Conservation (phyloP, 2,888 invertebrate species). For the Chalcis sispes region DNA sequence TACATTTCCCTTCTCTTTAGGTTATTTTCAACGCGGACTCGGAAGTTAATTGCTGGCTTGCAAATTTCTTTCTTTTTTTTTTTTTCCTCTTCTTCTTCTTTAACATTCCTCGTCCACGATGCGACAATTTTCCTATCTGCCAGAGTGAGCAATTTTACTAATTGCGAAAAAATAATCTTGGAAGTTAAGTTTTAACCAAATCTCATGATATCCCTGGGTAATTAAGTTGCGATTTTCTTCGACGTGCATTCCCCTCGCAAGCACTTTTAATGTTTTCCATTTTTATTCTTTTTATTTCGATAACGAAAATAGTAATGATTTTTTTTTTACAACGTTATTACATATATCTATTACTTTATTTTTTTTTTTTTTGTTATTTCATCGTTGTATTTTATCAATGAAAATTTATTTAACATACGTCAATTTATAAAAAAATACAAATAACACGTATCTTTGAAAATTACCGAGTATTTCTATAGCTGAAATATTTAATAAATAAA, state of each 20-base stretch:
- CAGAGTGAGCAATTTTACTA: constrained; percentile 16
- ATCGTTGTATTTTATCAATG: too few species aligned
- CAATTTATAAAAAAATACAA: too few species aligned
- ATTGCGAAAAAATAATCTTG: constrained; percentile 29
- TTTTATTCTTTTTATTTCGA: not conserved
- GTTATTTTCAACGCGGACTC: constrained; percentile 2
- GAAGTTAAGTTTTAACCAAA: constrained; percentile 22
- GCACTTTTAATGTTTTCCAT: not conserved
- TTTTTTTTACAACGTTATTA: too few species aligned
- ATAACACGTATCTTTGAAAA: too few species aligned
- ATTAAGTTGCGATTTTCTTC: constrained; percentile 9
- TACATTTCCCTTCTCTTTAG: too few species aligned
- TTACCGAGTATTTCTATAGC: too few species aligned
- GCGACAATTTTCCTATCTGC: not conserved
- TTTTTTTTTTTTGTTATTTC: too few species aligned
- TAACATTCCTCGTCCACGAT: not conserved
- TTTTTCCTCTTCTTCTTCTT: not conserved
- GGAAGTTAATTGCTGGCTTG: not conserved
- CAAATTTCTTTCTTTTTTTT: not conserved
- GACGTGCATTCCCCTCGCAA: not conserved
- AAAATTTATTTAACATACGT: too few species aligned
- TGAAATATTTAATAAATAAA: too few species aligned
- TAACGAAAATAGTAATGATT: not conserved
- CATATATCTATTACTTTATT: too few species aligned
- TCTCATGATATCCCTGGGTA: not conserved